Base-by-base conservation (phyloP, 2,888 invertebrate species). In the Leucophora obtusa region DNA sequence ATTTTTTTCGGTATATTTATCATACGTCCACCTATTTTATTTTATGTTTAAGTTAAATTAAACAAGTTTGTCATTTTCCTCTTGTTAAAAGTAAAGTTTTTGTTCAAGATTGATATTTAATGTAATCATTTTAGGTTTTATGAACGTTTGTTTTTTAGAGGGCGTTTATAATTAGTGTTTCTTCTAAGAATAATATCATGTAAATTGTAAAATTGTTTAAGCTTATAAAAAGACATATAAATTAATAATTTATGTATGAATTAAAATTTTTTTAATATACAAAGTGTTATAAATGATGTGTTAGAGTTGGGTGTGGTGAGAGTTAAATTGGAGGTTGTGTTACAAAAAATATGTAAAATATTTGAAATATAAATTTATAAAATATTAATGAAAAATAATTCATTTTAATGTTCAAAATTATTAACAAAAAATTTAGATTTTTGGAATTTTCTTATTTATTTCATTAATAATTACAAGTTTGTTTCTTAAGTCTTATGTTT, bases 131-230 rank as follows among this genome's bases (percentile, higher is more conserved):
- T 71, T 28, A 28, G 7, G 4, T 28, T 28, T 3, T 28, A 7
- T 28, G 24, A 3, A 3, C 24, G 2, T 24, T 24, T 24, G 2
- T 28, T 28, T 28, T 17, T 65, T 63, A 24, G 65, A 66, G 54
- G 77, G 77, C 71, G 77, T 77, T 71, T 18, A 60, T 71, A 77
- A 77, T 71, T 71, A 66, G 54, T 43, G n/a, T 59, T 69, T 38
- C 14, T 38, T 59, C 53, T 53, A 35, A 33, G 28, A 58, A 17
- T 15, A 66, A 15, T 28, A 62, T 56, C 56, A 21, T 18, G 14
- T 62, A 15, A 54, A 63, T 28, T 47, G 33, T 24, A 51, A 60
- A 59, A 35, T 35, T 38, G 11, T 38, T 38, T 11, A 38, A 11
- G 38, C 11, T 35, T 35, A 5, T 35, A 35, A 35, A 35, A 9